Conservation (phyloP, 1,140 invertebrate genomes). For the Pemphigus obesinymphae region DNA sequence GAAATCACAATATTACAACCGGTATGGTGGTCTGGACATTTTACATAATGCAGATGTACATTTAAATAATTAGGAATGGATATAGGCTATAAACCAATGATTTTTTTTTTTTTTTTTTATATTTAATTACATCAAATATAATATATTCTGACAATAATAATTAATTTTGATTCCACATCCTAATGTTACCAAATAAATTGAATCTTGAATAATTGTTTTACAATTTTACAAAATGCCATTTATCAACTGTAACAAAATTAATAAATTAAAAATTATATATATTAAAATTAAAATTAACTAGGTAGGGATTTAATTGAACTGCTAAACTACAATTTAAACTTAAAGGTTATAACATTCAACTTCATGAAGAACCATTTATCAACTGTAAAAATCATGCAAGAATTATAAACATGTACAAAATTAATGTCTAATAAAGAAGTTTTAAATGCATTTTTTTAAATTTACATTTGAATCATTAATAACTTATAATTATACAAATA, state of each 20-base stretch:
- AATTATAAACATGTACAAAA: too few species aligned
- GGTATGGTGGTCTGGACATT: too few species aligned
- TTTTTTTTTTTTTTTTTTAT: neutral
- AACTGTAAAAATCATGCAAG: constrained; percentile 28
- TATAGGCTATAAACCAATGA: neutral
- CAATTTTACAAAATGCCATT: constrained; percentile 38
- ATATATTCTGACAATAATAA: neutral
- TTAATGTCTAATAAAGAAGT: too few species aligned
- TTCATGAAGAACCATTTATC: constrained; percentile 8
- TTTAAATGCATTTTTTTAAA: too few species aligned
- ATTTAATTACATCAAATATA: neutral
- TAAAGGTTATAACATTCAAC: neutral
- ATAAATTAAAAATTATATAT: neutral
- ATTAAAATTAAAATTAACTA: neutral
- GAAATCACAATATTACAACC: too few species aligned
- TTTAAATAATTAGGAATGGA: neutral
- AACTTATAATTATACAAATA: too few species aligned
- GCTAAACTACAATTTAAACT: constrained; percentile 24
- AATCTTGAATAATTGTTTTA: neutral
- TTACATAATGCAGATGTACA: too few species aligned
- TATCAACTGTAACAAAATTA: constrained; percentile 38
- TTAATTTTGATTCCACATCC: neutral
- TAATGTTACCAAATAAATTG: neutral
- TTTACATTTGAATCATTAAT: too few species aligned
- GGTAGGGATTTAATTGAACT: neutral